Conservation (phyloP, 1,140 invertebrate genomes). For the Stegodyphus dumicola region DNA sequence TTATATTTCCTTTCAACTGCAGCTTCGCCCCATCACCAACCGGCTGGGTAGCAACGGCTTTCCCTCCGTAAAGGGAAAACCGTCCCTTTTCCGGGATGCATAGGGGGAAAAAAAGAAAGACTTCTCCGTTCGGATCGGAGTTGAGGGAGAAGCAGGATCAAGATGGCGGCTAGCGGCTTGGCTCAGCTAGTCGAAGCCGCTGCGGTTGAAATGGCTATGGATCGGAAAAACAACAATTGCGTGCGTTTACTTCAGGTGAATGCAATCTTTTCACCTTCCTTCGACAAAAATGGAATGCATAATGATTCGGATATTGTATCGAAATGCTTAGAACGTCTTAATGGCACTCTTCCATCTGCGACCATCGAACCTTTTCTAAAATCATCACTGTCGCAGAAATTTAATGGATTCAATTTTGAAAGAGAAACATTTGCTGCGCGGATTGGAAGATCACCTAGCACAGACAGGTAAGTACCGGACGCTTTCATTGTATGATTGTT, state of each 20-base stretch:
- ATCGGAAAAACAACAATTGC: slow-evolving; percentile 17
- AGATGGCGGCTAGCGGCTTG: slow-evolving; percentile 56
- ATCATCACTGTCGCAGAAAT: slow-evolving; percentile 16
- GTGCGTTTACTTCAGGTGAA: slow-evolving; percentile 35
- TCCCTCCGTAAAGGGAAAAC: too few relatives aligned
- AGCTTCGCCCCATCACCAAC: too few relatives aligned
- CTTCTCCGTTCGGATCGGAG: too few relatives aligned
- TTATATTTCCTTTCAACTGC: too few relatives aligned
- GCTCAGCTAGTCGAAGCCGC: slow-evolving; percentile 36
- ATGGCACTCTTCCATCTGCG: slow-evolving; percentile 18
- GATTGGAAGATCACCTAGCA: too few relatives aligned
- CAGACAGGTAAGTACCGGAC: too few relatives aligned
- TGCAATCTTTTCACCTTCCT: slow-evolving; percentile 7
- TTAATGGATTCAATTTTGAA: slow-evolving; percentile 8
- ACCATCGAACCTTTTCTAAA: slow-evolving; percentile 11
- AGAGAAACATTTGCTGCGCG: neutral
- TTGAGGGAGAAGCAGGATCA: slow-evolving; percentile 6
- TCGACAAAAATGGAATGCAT: slow-evolving; percentile 29
- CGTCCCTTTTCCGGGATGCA: too few relatives aligned
- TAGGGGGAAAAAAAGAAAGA: too few relatives aligned
- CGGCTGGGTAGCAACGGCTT: too few relatives aligned
- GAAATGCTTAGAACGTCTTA: slow-evolving; percentile 36
- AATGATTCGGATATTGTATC: slow-evolving; percentile 37
- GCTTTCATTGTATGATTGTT: too few relatives aligned
- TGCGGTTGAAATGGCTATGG: slow-evolving; percentile 28